Evolutionary conservation across 2,888 invertebrate species (phyloP), one percentile per base, ranked within the genome.

Genomic region (Drosophila anomelani): DNA sequence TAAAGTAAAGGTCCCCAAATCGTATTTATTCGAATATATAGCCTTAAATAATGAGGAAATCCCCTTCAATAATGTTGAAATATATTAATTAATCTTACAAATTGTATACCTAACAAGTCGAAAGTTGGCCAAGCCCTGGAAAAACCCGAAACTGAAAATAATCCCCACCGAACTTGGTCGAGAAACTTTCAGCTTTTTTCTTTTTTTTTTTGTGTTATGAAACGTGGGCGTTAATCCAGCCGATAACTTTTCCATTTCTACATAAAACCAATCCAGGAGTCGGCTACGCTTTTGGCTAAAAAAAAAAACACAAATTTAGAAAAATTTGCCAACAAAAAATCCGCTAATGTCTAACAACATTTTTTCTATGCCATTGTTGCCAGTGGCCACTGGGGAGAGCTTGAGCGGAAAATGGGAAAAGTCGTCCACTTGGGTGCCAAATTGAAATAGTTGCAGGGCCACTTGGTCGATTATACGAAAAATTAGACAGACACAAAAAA

Each of bases 381-480:
- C n/a, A 23, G 7, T 15, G 51, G 49, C 49, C 66, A 41, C 64
- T 43, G n/a, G 49, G n/a, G 41, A 49, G 12, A 49, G 34, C 20
- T 29, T 29, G 29, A 26, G 26, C 15, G 12, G 26, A 23, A 56
- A 53, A 54, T 15, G 6, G 4, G 4, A 26, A 15, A 15, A 17
- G 29, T 26, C 17, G 13, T 60, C 34, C 63, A 64, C 43, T 43
- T 68, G 63, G 58, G 59, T 60, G 71, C 73, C 73, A 69, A 78
- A 73, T 60, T 60, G 51, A 66, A 74, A 74, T 74, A 73, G 67
- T 67, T 20, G 20, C 20, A 20, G 20, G 20, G 20, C 20, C 20
- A 20, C 20, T 20, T 64, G 44, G 32, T 17, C 34, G 55, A 68
- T 68, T 68, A 54, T 26, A 68, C 55, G 67, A 17, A 36, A 67